Percentiles rank a stretch among this genome's conserved stretches.
Evolutionary conservation across 1,140 invertebrate species (phyloP).

Genomic region (Ceratina calcarata): DNA sequence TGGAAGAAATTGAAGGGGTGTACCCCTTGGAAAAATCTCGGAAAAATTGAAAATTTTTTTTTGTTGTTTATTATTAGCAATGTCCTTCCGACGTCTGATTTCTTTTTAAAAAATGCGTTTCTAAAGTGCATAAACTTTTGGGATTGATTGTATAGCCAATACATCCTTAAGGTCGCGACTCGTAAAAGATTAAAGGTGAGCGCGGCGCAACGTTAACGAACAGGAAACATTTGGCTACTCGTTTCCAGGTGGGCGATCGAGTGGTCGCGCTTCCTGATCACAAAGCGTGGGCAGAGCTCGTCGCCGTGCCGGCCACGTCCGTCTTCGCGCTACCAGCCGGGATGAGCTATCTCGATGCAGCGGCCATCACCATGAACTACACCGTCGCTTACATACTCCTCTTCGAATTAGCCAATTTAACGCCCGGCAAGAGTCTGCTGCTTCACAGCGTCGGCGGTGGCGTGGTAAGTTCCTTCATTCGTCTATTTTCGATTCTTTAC

Average conservation of each 20-base stretch:
- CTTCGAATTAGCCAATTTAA: slow-evolving; percentile 90
- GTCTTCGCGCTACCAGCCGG: slow-evolving; percentile 90
- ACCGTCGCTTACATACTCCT: slow-evolving; percentile 92
- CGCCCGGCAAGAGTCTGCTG: slow-evolving; percentile 89
- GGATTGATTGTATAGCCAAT: no score
- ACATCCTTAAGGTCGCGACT: not conserved
- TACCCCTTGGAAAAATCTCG: no score
- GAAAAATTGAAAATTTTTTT: no score
- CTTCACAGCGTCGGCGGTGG: slow-evolving; percentile 93
- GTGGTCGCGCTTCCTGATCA: slow-evolving; percentile 92
- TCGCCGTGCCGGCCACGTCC: slow-evolving; percentile 87
- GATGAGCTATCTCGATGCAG: slow-evolving; percentile 89
- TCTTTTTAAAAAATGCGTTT: no score
- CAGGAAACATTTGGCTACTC: slow-evolving; percentile 41
- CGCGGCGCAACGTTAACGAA: not conserved
- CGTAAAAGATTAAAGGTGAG: not conserved
- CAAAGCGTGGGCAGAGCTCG: slow-evolving; percentile 92
- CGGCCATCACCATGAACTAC: slow-evolving; percentile 92
- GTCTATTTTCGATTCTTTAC: no score
- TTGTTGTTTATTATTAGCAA: no score
- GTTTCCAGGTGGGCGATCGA: slow-evolving; percentile 88
- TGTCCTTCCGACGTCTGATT: no score
- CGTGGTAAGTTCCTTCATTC: slow-evolving; percentile 86
- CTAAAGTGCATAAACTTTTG: no score
- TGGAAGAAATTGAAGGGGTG: no score